Conservation (phyloP, 2,888 invertebrate genomes). For the Melinaea menophilus region DNA sequence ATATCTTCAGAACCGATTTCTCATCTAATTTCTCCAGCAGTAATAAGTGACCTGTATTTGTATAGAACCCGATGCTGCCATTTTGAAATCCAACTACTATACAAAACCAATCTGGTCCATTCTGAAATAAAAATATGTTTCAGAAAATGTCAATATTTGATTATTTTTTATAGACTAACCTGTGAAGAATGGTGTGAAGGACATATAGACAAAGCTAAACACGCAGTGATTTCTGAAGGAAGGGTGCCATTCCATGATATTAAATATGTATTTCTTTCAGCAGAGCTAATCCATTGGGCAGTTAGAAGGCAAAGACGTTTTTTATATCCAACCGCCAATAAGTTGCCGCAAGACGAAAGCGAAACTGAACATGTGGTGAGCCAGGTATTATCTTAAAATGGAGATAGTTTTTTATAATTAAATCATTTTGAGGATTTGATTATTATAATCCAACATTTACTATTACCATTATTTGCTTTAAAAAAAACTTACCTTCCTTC, state of each 20-base stretch:
- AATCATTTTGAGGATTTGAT: no score
- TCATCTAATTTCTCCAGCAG: conserved; percentile 91
- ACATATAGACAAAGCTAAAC: conserved; percentile 63
- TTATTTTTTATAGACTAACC: conserved; percentile 40
- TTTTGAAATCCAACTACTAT: conserved; percentile 90
- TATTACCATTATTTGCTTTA: no score
- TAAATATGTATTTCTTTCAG: conserved; percentile 63
- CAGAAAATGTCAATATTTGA: neutral
- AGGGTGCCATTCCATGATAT: conserved; percentile 72
- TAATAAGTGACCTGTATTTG: conserved; percentile 89
- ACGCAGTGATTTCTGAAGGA: conserved; percentile 56
- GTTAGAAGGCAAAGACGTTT: conserved; percentile 64
- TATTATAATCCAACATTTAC: no score
- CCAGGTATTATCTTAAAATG: conserved; percentile 64
- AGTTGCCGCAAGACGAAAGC: conserved; percentile 65
- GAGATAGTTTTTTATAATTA: conserved; percentile 10
- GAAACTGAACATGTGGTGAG: conserved; percentile 65
- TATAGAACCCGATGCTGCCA: conserved; percentile 92
- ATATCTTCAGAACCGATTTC: conserved; percentile 86
- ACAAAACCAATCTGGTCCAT: conserved; percentile 95
- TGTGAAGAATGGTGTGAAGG: conserved; percentile 70
- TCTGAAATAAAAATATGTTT: conserved; percentile 49
- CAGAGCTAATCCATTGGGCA: conserved; percentile 70
- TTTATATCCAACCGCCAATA: conserved; percentile 61
- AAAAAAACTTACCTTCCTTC: conserved; percentile 55